Base-by-base conservation (phyloP, 2,113 vertebrate genomes). In the Rhabdornis inornatus region DNA sequence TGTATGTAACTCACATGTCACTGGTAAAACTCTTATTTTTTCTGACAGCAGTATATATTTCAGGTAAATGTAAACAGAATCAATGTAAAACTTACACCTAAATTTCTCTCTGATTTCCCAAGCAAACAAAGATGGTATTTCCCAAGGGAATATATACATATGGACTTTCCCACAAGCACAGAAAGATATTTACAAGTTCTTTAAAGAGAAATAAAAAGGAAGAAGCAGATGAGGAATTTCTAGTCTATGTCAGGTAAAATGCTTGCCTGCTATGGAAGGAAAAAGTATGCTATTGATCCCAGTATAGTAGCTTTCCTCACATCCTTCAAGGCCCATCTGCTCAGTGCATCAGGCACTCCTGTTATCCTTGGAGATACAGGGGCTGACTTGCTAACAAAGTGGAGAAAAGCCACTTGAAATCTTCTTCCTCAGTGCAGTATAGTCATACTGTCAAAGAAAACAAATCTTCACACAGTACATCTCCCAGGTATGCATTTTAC, bases 391-490 rank as follows among this genome's bases (percentile, higher is more conserved):
- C 37, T 83, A 92, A 91, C 75, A 19, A 93, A 94, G 93, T 94
- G 95, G 53, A 97, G 96, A 97, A 96, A 97, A 92, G 82, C 84
- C 82, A 91, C 95, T 96, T 95, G 87, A 95, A 90, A 92, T 78
- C 13, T 78, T 68, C 60, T 95, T 93, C 84, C 76, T 87, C 63
- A 92, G 76, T 72, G 77, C 14, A 18, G 13, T 35, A 68, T 13
- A 74, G 70, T 64, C 40, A 87, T 85, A 50, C 35, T 83, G 87
- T 84, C 68, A 77, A 75, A 95, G 79, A 96, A 95, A 96, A 30
- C 47, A 80, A 28, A 47, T 47, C 15, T 37, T 79, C 69, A 79
- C 10, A n/a, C 24, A 44, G 44, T 39, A 49, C 15, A 57, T 2
- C 39, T 87, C 35, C 16, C 53, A 93, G 37, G 14, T 37, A 30